Percentiles rank a stretch among this genome's conserved stretches.
Evolutionary conservation across 2,888 invertebrate species (phyloP).

Genomic region (Hipparchia sbordonii): DNA sequence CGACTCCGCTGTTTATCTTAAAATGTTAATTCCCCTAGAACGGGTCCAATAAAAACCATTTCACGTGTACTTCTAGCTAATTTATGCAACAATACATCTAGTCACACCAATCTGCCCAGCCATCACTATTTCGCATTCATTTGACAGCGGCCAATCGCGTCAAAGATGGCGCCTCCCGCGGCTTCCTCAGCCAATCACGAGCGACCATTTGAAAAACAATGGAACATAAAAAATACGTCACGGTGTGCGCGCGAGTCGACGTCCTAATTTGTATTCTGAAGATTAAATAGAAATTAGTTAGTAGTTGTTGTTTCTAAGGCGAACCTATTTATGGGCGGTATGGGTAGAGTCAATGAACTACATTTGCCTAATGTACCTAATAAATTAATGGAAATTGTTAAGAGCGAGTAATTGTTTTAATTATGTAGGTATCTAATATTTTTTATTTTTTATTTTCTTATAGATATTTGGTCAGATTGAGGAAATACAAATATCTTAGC

Average conservation of each 20-base stretch:
- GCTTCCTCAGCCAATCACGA: slow-evolving; percentile 61
- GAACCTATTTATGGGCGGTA: background rate
- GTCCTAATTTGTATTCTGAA: slow-evolving; percentile 60
- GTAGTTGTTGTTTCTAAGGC: slow-evolving; percentile 1
- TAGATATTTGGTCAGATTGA: too few species aligned
- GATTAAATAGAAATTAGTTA: slow-evolving; percentile 25
- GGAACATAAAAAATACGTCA: slow-evolving; percentile 80
- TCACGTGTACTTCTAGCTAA: slow-evolving; percentile 50
- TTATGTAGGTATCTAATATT: background rate
- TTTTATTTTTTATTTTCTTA: too few species aligned
- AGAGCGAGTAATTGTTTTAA: background rate
- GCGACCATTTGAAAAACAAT: slow-evolving; percentile 78
- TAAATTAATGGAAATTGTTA: background rate
- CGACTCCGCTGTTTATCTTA: slow-evolving; percentile 17
- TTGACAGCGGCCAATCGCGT: slow-evolving; percentile 63
- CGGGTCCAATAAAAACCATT: slow-evolving; percentile 49
- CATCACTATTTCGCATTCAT: slow-evolving; percentile 78
- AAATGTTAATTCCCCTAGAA: slow-evolving; percentile 26
- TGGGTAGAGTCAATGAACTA: background rate
- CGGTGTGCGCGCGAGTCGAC: slow-evolving; percentile 63
- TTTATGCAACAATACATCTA: slow-evolving; percentile 75
- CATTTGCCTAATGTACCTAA: background rate
- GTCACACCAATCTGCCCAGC: slow-evolving; percentile 70
- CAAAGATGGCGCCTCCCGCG: slow-evolving; percentile 64
- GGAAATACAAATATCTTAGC: too few species aligned